These are phyloP conservation scores for Epirrhoe tristata DNA, from an alignment of 2,888 invertebrate genomes.

Conservation along the genomic window DNA sequence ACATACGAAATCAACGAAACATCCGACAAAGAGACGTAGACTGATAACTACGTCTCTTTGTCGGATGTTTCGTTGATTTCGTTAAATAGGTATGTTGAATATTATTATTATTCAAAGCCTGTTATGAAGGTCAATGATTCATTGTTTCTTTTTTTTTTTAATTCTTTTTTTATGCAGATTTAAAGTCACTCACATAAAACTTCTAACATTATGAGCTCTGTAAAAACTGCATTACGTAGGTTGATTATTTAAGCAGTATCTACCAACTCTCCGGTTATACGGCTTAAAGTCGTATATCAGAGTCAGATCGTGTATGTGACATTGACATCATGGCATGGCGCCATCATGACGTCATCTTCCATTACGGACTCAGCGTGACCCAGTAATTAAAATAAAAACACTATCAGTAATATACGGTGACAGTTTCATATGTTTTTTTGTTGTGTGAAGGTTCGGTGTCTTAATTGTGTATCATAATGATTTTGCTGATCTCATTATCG, in stretches of 20 bases:
- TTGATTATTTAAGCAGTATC: not conserved
- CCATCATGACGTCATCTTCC: constrained; percentile 46
- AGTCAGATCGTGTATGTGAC: constrained; percentile 30
- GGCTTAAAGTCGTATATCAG: constrained; percentile 6
- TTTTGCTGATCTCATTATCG: not conserved
- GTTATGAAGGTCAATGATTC: not conserved
- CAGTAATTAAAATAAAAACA: constrained; percentile 32
- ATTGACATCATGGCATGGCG: constrained; percentile 49
- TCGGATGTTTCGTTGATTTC: not conserved
- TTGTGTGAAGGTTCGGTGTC: not conserved
- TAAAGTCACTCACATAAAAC: no score
- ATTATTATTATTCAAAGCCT: not conserved
- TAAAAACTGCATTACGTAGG: not conserved
- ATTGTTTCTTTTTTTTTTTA: no score
- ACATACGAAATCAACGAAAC: not conserved
- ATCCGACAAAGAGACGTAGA: no score
- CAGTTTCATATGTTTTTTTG: constrained; percentile 9
- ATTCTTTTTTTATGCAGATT: no score
- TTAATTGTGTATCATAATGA: not conserved
- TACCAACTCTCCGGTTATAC: not conserved
- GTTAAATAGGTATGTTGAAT: not conserved
- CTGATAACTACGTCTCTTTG: no score
- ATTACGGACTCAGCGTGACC: constrained; percentile 34
- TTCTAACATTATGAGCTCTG: no score
- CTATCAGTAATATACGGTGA: constrained; percentile 6